Evolutionary conservation across 30 jellyfish, hydroid and myxozoan species (phyloP), one percentile per base, ranked within the genome.

Genomic region (Turritopsis rubra): DNA sequence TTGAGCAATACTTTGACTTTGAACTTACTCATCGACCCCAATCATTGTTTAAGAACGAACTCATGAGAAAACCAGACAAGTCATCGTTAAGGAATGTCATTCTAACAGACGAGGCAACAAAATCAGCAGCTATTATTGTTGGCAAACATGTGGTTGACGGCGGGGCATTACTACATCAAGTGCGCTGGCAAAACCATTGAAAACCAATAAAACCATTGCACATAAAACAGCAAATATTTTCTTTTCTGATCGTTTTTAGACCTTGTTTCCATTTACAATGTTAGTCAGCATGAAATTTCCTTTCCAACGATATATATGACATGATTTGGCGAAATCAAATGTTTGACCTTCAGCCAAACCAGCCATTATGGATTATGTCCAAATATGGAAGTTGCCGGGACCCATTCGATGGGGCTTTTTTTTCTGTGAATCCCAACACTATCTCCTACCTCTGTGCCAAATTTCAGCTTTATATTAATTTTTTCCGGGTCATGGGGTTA

Each of bases 51-150:
- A 66, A 66, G 83, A 85, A 22, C 41, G 87, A 84, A 83, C 24
- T 79, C 60, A 86, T 79, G 94, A 68, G 94, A 68, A 87, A 87
- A 71, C 95, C 94, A 54, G 89, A 79, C 1, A 86, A 79, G 66
- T 52, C 89, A 31, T 72, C 60, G 29, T 70, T 79, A 26, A 65
- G 82, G 30, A 84, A 41, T 29, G 72, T 75, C 41, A 26, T 84
- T 70, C 70, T 75, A 54, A 81, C 70, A 21, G 70, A 52, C 72
- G 26, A 75, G 30, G 23, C 83, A 21, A 81, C 86, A 81, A 52
- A 20, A 22, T 71, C 54, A 4, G 7, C 17, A 17, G 76, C 7
- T 66, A 17, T 26, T 3, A 66, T 66, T 66, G 17, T 66, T 21
- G 76, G 76, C 76, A 66, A 66, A 18, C 17, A 66, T 28, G 92